A percentile compares a stretch with the other conserved stretches of the same genome.
Conservation (phyloP, 2,113 vertebrate genomes). For the Sigmodon hispidus region DNA sequence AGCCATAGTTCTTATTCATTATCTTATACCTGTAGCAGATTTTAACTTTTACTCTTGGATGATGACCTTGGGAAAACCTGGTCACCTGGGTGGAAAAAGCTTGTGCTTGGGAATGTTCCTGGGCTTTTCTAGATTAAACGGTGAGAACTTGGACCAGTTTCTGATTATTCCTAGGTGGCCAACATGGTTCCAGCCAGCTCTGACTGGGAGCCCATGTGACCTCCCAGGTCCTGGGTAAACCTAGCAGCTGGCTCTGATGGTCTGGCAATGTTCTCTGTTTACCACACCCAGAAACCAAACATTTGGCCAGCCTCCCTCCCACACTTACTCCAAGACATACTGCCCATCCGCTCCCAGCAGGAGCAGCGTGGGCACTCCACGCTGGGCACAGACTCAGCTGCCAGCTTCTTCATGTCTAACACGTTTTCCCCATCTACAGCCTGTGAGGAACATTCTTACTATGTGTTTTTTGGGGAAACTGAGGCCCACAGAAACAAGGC, state of each 20-base stretch:
- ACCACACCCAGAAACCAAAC: neutral
- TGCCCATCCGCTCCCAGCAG: neutral
- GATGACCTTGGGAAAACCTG: neutral
- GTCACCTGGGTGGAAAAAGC: neutral
- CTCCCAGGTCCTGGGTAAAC: neutral
- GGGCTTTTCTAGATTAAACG: neutral
- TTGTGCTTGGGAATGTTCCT: neutral
- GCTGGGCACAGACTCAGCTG: neutral
- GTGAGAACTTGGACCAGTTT: neutral
- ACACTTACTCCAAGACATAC: neutral
- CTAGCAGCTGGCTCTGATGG: neutral
- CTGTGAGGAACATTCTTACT: neutral
- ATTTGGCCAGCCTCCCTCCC: neutral
- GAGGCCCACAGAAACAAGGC: neutral
- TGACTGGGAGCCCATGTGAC: neutral
- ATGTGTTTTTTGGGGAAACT: neutral
- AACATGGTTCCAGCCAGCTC: neutral
- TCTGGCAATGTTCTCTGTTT: neutral
- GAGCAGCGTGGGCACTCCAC: neutral
- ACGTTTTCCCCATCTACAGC: neutral
- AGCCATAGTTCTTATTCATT: accelerated
- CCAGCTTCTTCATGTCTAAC: neutral
- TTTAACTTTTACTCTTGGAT: neutral
- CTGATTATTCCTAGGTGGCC: neutral
- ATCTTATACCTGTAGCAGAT: neutral